Evolutionary conservation across 2,113 vertebrate species (phyloP).

Genomic region (Pimephales promelas): DNA sequence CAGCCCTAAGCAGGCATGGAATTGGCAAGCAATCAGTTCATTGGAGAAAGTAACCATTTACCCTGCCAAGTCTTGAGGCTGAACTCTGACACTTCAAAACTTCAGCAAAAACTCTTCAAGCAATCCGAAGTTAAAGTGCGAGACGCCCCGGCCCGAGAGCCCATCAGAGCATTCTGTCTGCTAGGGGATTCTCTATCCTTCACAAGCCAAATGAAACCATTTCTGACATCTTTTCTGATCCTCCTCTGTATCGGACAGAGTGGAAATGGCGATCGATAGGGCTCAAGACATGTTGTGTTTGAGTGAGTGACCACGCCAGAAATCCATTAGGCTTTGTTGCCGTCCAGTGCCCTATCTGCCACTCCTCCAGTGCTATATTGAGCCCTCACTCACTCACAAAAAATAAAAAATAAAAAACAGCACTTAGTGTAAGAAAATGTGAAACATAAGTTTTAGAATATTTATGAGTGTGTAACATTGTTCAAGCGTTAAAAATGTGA

Average conservation of each 20-base stretch:
- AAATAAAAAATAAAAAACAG: no score
- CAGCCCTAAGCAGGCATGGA: not conserved
- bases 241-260: not conserved
- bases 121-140: not conserved
- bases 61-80: not conserved
- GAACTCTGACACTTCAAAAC: not conserved
- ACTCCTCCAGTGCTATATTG: slow-evolving; percentile 1
- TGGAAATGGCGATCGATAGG: slow-evolving; percentile 32
- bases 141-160: not conserved
- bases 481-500: not conserved
- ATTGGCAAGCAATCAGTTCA: slow-evolving; percentile 20
- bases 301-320: slow-evolving; percentile 37
- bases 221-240: slow-evolving; percentile 3
- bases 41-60: slow-evolving; percentile 29
- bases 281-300: slow-evolving; percentile 29
- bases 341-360: slow-evolving; percentile 26
- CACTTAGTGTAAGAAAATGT: not conserved
- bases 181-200: slow-evolving; percentile 17
- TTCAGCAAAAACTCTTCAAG: not conserved
- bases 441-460: slow-evolving; percentile 14
- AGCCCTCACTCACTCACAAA: not conserved
- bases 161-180: not conserved
- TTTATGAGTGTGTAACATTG: not conserved
- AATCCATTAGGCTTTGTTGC: slow-evolving; percentile 42
- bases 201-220: not conserved